Percentiles rank a stretch among this genome's conserved stretches.
These are phyloP conservation scores for Odobenus rosmarus DNA, from an alignment of 2,113 vertebrate genomes.

Conservation along the genomic window DNA sequence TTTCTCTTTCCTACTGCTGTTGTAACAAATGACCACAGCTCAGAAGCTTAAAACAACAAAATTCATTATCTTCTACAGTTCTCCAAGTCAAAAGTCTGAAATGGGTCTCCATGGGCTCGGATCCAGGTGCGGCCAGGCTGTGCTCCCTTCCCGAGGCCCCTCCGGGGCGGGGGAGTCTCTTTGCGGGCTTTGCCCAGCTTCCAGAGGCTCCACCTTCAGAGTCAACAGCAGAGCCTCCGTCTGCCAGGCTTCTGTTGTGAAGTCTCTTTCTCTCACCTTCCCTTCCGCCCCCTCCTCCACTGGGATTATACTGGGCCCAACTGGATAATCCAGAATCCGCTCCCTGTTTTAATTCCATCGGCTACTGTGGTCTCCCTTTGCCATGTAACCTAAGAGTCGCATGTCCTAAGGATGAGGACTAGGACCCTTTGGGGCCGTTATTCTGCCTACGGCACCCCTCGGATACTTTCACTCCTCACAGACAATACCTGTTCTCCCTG, in stretches of 20 bases:
- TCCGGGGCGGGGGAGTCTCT: too few species aligned
- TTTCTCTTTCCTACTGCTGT: neutral
- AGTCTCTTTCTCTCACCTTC: neutral
- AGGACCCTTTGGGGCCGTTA: neutral
- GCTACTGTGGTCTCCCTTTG: too few species aligned
- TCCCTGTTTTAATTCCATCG: neutral
- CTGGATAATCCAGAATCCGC: neutral
- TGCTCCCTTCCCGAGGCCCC: neutral
- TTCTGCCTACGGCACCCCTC: neutral
- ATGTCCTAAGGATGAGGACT: neutral
- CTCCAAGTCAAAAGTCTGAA: neutral
- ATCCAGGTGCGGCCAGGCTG: neutral
- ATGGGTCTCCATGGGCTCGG: neutral
- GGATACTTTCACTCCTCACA: too few species aligned
- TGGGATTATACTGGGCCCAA: too few species aligned
- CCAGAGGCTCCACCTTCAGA: too few species aligned
- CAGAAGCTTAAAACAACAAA: neutral
- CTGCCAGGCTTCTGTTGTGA: neutral
- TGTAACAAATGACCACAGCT: neutral
- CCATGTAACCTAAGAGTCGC: neutral
- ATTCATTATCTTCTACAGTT: too few species aligned
- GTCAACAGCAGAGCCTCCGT: neutral
- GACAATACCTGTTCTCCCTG: too few species aligned
- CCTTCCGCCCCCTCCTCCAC: neutral
- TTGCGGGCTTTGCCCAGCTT: neutral